Conservation (phyloP, 2,797 vertebrate species). For the Danio kyathit region DNA sequence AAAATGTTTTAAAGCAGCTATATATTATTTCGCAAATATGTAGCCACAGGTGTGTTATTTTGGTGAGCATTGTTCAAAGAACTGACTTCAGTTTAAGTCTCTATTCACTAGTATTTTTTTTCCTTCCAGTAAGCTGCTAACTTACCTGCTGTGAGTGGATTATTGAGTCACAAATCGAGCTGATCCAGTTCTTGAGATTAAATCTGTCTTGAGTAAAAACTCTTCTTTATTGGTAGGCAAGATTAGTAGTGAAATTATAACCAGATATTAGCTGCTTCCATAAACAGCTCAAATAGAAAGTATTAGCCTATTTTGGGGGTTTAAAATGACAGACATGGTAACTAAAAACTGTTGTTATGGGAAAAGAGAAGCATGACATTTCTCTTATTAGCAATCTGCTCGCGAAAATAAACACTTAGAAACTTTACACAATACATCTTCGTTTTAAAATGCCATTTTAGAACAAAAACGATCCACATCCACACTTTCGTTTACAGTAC, state of each 20-base stretch:
- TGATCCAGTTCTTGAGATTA: not conserved
- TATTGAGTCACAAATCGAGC: constrained; percentile 4
- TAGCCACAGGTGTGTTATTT: not conserved
- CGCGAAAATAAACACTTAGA: too few relatives aligned
- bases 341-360: not conserved
- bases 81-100: constrained; percentile 1
- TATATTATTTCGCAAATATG: not conserved
- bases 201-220: not conserved
- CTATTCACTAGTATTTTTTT: not conserved
- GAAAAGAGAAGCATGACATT: not conserved
- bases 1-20: not conserved
- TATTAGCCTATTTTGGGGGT: not conserved
- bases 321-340: not conserved
- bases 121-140: not conserved
- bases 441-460: too few relatives aligned
- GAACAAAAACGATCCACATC: too few relatives aligned
- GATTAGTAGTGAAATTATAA: not conserved
- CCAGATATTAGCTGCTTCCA: not conserved
- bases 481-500: too few relatives aligned
- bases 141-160: not conserved
- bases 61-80: not conserved
- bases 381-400: too few relatives aligned
- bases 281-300: not conserved
- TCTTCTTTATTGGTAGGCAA: not conserved
- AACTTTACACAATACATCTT: too few relatives aligned